phyloP scores from a whole-genome alignment of 64 coral and sea anemone genomes.

The Dendronephthya gigantea region DNA sequence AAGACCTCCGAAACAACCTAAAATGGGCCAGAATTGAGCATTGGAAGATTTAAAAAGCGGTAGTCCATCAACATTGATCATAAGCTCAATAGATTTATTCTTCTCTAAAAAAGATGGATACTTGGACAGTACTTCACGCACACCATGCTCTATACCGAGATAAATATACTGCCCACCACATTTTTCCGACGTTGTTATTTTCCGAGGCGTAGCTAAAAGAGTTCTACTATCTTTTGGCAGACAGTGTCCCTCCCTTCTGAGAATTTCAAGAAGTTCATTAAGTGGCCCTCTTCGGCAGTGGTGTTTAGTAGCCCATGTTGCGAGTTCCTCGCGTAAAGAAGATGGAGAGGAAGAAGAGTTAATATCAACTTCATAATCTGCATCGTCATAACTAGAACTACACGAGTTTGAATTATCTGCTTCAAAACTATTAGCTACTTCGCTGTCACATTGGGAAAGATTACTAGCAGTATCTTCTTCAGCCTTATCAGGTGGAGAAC shows the following conservation, averaged over 20 bases:
- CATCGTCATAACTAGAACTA: background rate
- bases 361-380: background rate
- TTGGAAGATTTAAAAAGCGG: background rate
- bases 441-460: background rate
- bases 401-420: background rate
- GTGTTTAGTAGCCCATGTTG: background rate
- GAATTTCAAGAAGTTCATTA: background rate
- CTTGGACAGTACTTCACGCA: background rate
- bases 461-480: background rate
- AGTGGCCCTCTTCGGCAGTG: background rate
- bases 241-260: background rate
- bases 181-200: background rate
- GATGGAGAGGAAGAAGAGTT: background rate
- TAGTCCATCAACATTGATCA: background rate
- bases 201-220: background rate
- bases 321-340: background rate
- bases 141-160: background rate
- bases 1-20: background rate
- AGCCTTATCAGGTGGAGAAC: background rate
- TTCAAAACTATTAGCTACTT: background rate
- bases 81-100: background rate
- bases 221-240: background rate
- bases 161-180: constrained; percentile 1
- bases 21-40: background rate
- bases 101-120: background rate